Conservation (phyloP, 2,888 invertebrate species). For the Andricus quercusramuli region DNA sequence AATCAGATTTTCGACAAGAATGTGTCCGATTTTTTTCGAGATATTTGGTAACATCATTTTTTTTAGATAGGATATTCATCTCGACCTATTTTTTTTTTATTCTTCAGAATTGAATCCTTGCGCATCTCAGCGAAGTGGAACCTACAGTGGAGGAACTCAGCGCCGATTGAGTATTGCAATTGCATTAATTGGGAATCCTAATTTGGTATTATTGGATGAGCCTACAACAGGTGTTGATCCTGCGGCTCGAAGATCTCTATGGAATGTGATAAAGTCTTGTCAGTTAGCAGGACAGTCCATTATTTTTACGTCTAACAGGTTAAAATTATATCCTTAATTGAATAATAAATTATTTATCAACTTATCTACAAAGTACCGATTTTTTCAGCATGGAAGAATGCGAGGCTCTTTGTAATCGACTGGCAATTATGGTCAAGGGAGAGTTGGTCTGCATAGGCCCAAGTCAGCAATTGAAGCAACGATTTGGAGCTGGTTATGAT, state of each 20-base stretch:
- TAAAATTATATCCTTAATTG: conserved; percentile 36
- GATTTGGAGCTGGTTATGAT: conserved; percentile 85
- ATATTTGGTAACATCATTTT: background rate
- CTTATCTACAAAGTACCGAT: background rate
- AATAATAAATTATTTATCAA: background rate
- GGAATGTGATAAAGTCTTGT: conserved; percentile 82
- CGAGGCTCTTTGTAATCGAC: conserved; percentile 88
- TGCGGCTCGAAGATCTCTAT: conserved; percentile 83
- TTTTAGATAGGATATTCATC: background rate
- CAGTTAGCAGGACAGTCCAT: conserved; percentile 81
- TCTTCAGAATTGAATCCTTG: conserved; percentile 71
- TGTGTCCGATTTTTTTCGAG: background rate
- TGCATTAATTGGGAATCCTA: conserved; percentile 85
- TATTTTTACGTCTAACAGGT: conserved; percentile 87
- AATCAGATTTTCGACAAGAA: no score
- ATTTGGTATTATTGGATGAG: conserved; percentile 87
- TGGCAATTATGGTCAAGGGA: conserved; percentile 89
- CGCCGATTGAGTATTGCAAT: conserved; percentile 89
- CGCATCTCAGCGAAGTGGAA: conserved; percentile 71
- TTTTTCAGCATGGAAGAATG: conserved; percentile 90
- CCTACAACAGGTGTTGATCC: conserved; percentile 88
- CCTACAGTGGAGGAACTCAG: conserved; percentile 88
- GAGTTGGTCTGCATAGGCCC: conserved; percentile 87
- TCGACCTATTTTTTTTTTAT: background rate
- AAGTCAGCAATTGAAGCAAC: conserved; percentile 86